Evolutionary conservation across 1,140 invertebrate genomes (phyloP), one percentile per base, ranked within the genome.

Genomic region (Drosophila malerkotliana): DNA sequence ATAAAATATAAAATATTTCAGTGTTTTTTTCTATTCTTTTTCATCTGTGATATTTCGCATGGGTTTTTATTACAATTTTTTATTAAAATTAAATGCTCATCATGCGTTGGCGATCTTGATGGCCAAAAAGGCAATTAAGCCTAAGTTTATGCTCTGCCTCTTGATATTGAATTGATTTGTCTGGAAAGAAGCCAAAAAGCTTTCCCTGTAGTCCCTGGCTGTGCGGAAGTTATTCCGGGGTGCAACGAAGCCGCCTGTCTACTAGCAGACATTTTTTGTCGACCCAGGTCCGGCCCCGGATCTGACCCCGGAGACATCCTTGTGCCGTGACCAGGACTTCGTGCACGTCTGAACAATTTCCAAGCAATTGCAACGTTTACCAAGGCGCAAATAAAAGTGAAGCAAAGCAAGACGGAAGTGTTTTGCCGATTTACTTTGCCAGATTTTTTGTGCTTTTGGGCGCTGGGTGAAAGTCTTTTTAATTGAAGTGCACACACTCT

Each of bases 401-500:
- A 79, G 72, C 66, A 64, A 78, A 83, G 75, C 79, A 83, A 79
- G 56, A 51, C 82, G 82, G 82, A 87, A 87, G 82, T 87, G 83
- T 83, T 89, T 88, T 88, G 77, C 78, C 68, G 77, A 72, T 71
- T 77, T 77, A 32, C 73, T 69, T 77, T 87, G 66, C 80, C 72
- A 75, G 60, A 78, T 63, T 78, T 78, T 78, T 57, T 72, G 52
- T 41, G 52, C 15, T 48, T 83, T 77, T 82, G 74, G 71, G 74
- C 32, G 66, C 69, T 69, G 68, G 78, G 78, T 90, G 82, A 90
- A 90, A 90, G 87, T 90, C 87, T 90, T 90, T 87, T 78, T 90
- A 90, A 90, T 90, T 90, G 88, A 90, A 90, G 88, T 88, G 88
- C 44, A 47, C 44, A 45, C 67, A 75, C 41, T 60, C 73, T 79